Evolutionary conservation across 2,888 invertebrate genomes (phyloP), one percentile per base, ranked within the genome.

Genomic region (Andricus curvator): DNA sequence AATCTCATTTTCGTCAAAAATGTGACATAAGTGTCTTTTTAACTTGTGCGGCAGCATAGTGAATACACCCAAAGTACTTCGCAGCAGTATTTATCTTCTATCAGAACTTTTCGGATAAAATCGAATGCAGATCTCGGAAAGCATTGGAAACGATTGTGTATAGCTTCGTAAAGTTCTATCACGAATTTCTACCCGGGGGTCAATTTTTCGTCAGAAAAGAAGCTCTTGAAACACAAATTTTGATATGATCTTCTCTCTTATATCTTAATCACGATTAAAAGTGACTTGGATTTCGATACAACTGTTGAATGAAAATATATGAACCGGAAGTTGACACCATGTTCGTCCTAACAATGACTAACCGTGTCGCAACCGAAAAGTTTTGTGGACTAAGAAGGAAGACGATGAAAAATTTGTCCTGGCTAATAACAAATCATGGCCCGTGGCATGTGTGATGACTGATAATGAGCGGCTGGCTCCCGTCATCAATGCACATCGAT

Each of bases 271-370:
- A 48, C 15, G 13, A 48, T 48, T 15, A 48, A 56, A 9, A 56
- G 9, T 56, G 9, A 56, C 56, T n/a, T 56, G 1, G 56, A n/a
- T n/a, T n/a, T 4, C 20, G n/a, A 56, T n/a, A 0, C n/a, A n/a
- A 56, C n/a, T 56, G 9, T 9, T 56, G n/a, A 56, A 9, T 56
- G 9, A 9, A 56, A 56, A 62, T 22, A 62, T 25, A 62, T 25
- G 25, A 62, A 25, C 62, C 22, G 62, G 62, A 62, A 62, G 25
- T 62, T 13, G 13, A 62, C 13, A 62, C n/a, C 67, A 67, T 67
- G 41, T 67, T 67, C 15, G n/a, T 67, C n/a, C 37, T 67, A 67
- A 67, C 67, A 67, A 67, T 37, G 41, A 41, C 41, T 5, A 41
- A 41, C 13, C 6, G 33, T 44, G 41, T 22, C 22, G 37, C 41